phyloP scores from a whole-genome alignment of 2,797 vertebrate genomes.

The Pipistrellus pygmaeus region DNA sequence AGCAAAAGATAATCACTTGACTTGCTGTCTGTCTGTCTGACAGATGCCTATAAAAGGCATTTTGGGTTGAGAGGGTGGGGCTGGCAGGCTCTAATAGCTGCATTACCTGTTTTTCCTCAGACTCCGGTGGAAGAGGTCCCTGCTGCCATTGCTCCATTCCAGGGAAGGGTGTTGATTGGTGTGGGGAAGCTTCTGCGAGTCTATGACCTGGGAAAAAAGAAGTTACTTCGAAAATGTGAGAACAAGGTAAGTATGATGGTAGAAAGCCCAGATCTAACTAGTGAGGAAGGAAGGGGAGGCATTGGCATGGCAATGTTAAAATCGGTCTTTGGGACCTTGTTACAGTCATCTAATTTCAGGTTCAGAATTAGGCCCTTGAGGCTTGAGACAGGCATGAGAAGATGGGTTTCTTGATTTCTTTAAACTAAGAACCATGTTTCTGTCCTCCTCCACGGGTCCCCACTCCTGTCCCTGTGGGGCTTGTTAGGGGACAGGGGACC shows the following conservation, averaged over 20 bases:
- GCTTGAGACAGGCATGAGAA: not conserved
- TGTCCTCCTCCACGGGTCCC: not conserved
- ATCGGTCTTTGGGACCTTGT: not conserved
- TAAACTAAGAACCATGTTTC: not conserved
- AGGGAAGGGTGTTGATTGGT: slow-evolving; percentile 95
- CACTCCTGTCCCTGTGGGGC: no score
- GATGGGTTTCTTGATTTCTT: slow-evolving; percentile 44
- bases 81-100: not conserved
- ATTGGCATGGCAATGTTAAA: not conserved
- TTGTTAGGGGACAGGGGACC: no score
- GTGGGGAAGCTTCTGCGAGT: slow-evolving; percentile 98
- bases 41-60: not conserved
- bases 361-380: not conserved
- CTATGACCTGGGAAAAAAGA: slow-evolving; percentile 98
- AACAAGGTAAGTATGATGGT: slow-evolving; percentile 92
- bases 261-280: not conserved
- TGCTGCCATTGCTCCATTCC: slow-evolving; percentile 97
- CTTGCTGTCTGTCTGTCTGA: not conserved
- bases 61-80: not conserved
- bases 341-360: not conserved
- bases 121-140: slow-evolving; percentile 98
- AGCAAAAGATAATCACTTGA: not conserved
- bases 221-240: slow-evolving; percentile 98
- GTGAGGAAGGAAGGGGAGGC: not conserved
- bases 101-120: slow-evolving; percentile 82